Evolutionary conservation across 2,888 invertebrate genomes (phyloP), one percentile per base, ranked within the genome.

Genomic region (Melangyna quadrimaculata): DNA sequence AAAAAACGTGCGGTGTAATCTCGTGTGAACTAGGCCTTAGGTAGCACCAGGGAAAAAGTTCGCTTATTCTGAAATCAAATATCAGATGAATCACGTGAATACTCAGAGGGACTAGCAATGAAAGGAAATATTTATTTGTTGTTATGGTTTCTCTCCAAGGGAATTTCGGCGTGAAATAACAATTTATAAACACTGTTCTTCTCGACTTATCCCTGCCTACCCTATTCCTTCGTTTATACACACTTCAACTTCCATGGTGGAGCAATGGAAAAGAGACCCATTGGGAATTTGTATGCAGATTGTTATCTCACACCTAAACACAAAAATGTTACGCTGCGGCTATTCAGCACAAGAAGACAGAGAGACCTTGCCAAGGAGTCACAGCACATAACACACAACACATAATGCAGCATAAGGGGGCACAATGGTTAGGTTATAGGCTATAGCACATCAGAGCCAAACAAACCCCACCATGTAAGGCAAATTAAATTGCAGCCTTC

Each of bases 231-330:
- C 59, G 43, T 37, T 57, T 59, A n/a, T n/a, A 40, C 37, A 59
- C 69, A 69, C 40, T 75, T 65, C 24, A 22, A 48, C 45, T 24
- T 29, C 51, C 32, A 48, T 29, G 27, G 27, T 17, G 40, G 3
- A 61, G 55, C 67, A 37, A 57, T 35, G 37, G 12, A n/a, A 67
- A 32, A 29, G 22, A 55, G 45, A 61, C 74, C 51, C 51, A 51
- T 51, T 17, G 45, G 51, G 51, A 84, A 84, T 84, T 84, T 80
- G 80, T 84, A 84, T 84, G 84, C 84, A 84, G 84, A 84, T 84
- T 84, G 84, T 75, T 84, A 84, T 84, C 84, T 80, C 84, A 84
- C 79, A 80, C 84, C 84, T 75, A 77, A 84, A 72, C 59, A 75
- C 71, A 84, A 72, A 78, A 75, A 80, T 43, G 75, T 74, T 84